These are phyloP conservation scores for Balaenoptera acutorostrata DNA, from an alignment of 2,113 vertebrate species.

Conservation along the genomic window DNA sequence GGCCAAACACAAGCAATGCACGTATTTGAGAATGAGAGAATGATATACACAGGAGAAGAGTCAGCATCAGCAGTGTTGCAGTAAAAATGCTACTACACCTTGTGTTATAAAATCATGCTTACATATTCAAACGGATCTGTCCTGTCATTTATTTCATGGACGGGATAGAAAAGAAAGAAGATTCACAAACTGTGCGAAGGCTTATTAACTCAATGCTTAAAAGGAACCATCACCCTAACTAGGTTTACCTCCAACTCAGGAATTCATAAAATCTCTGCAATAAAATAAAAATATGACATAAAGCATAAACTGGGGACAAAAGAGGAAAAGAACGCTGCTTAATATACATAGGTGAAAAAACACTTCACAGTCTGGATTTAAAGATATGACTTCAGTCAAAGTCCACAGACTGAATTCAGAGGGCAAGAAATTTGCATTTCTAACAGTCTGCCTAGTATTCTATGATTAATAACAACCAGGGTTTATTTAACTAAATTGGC, in stretches of 20 bases:
- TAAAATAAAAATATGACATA: not conserved
- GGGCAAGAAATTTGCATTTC: not conserved
- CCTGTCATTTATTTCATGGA: not conserved
- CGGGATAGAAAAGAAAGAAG: not conserved
- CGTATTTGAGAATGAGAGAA: not conserved
- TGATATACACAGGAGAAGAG: not conserved
- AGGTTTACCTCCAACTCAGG: not conserved
- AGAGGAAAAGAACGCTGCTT: not conserved
- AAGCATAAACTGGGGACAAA: not conserved
- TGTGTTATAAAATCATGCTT: not conserved
- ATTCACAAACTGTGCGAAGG: not conserved
- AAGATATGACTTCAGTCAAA: not conserved
- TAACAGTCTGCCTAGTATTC: not conserved
- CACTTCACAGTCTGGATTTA: not conserved
- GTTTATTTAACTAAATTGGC: conserved; percentile 3
- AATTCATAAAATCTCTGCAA: not conserved
- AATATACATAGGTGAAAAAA: not conserved
- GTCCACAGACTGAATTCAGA: not conserved
- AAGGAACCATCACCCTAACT: not conserved
- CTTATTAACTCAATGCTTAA: not conserved
- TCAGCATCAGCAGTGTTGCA: not conserved
- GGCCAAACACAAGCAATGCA: not conserved
- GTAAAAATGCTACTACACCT: not conserved
- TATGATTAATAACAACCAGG: not conserved
- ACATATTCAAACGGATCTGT: not conserved